Evolutionary conservation across 2,797 vertebrate species (phyloP), one percentile per base, ranked within the genome.

Genomic region (Brachyalestes nurse): DNA sequence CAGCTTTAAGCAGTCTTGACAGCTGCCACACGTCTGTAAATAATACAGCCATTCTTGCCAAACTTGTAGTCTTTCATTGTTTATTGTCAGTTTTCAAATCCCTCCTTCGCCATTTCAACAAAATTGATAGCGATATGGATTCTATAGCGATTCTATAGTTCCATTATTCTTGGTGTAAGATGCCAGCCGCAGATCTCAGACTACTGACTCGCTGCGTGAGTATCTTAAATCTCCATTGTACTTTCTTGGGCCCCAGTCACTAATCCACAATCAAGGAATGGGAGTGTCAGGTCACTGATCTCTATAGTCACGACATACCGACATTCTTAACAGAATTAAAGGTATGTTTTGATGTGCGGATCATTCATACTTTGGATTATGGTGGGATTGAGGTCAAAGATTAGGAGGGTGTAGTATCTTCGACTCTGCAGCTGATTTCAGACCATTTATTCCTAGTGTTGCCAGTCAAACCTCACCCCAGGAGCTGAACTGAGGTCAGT

Each of bases 361-460:
- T 67, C 60, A 61, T 74, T 76, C 58, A 64, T 77, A 47, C 73
- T 84, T 84, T 82, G 79, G 87, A 91, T 92, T 89, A 88, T 75
- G 16, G 80, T 19, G 19, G 81, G 88, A 90, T 89, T 83, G 42
- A 88, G 88, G 85, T 75, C 87, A 87, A 82, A 86, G 88, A 91
- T 89, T 87, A 89, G 66, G 28, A 17, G 42, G 6, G 62, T 69
- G 47, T 69, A 5, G 70, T 28, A 2, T 80, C 76, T 86, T 87
- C 0, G 83, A 82, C 74, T 71, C 40, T 77, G 51, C 81, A 83
- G 58, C 70, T 84, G 83, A 16, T 86, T 86, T 78, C 45, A 75
- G 77, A 61, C 17, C 45, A 38, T 0, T 12, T 80, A 72, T 64
- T 75, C 57, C 57, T 40, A 14, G 16, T 65, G 21, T 71, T 58